These are phyloP conservation scores for Trididemnum clinides DNA, from an alignment of 23 tunicate species.

Conservation along the genomic window DNA sequence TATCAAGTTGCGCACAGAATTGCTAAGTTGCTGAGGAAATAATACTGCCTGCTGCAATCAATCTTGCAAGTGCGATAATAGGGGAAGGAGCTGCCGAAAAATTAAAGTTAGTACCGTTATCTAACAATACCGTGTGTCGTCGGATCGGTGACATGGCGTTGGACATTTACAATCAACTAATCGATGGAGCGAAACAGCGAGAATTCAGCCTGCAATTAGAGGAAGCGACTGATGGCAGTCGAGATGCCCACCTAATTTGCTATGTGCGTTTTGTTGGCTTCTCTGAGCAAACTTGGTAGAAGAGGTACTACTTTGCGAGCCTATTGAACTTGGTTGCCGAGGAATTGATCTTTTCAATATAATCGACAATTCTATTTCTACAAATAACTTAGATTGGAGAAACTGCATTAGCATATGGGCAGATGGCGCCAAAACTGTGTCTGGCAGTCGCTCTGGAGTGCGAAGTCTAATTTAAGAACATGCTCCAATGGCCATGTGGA, in stretches of 20 bases:
- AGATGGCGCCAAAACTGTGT: not conserved
- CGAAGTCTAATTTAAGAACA: not conserved
- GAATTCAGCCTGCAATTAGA: not conserved
- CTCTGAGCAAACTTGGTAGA: not conserved
- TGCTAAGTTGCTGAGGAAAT: not conserved
- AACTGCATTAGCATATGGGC: not conserved
- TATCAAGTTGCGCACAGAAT: not conserved
- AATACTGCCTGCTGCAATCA: not conserved
- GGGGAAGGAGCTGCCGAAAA: not conserved
- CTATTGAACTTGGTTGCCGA: not conserved
- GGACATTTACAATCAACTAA: not conserved
- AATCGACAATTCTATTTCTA: not conserved
- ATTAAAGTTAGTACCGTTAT: not conserved
- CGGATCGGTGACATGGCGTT: not conserved
- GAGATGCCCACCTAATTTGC: not conserved
- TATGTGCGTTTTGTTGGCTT: not conserved
- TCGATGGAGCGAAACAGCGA: not conserved
- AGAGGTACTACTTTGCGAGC: not conserved
- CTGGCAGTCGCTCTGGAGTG: not conserved
- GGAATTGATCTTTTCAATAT: not conserved
- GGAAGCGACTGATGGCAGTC: not conserved
- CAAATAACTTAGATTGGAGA: not conserved
- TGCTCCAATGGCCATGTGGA: not conserved
- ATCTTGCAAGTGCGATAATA: not conserved
- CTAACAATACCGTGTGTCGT: not conserved